Base-by-base conservation (phyloP, 2,888 invertebrate species). In the Helleia helle region DNA sequence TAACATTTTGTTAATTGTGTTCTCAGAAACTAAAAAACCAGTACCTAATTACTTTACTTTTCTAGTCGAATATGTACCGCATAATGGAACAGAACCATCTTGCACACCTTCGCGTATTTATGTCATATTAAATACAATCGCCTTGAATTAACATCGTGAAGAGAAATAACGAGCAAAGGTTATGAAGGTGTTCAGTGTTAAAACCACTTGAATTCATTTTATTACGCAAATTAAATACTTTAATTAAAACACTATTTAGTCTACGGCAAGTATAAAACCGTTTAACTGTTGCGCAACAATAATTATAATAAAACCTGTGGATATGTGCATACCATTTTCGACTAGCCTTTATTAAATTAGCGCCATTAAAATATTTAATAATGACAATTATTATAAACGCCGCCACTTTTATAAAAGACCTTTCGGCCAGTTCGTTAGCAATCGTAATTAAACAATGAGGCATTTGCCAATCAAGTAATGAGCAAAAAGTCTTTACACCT, bases 261-360 rank as follows among this genome's bases (percentile, higher is more conserved):
- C 22, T 22, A 22, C 22, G 8, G 4, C 22, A 5, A 2, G 22
- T 22, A 22, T 22, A 8, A 22, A 8, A 22, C 5, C 5, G 2
- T 2, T 22, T 7, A 22, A 22, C 8, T 22, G 8, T 22, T 22
- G 22, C 8, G 22, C 8, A 22, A 22, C 5, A 22, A 4, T 6
- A 22, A 6, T 22, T 22, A 22, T 22, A 22, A 22, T 22, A 15
- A 22, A 22, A 22, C 7, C 8, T 22, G 8, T 7, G 22, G 22
- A 22, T 22, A 8, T 22, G 5, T 22, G 22, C 22, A 8, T 22
- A 22, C 22, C 22, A 22, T 22, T 22, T 22, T 18, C 9, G 34
- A 34, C 22, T 12, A 12, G 11, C 9, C 18, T 34, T 34, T 18
- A 34, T 34, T 18, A 22, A 34, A 34, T 34, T 34, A 34, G 11